A percentile compares a stretch with the other conserved stretches of the same genome.
phyloP scores from a whole-genome alignment of 2,797 vertebrate species.

The Glyptemys insculpta region DNA sequence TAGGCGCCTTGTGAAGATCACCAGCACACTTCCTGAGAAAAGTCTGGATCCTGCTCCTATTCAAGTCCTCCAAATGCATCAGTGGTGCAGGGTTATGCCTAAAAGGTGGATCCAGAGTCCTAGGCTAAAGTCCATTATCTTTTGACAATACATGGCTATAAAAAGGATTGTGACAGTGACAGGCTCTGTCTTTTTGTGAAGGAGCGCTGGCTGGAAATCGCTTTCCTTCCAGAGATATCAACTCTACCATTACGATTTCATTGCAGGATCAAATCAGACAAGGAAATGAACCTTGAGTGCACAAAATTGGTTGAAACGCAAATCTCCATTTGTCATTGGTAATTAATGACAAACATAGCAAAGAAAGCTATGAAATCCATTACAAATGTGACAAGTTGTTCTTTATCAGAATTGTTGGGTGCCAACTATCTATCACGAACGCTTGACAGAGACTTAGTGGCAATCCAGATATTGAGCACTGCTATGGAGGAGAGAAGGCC shows the following conservation, averaged over 20 bases:
- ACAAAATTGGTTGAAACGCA: background rate
- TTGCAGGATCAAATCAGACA: background rate
- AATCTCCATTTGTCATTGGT: background rate
- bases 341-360: background rate
- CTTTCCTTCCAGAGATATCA: background rate
- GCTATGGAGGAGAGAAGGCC: background rate
- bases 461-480: background rate
- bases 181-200: background rate
- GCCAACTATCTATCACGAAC: background rate
- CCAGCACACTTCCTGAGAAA: background rate
- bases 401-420: background rate
- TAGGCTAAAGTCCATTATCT: background rate
- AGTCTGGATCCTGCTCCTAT: background rate
- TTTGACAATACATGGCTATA: background rate
- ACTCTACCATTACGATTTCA: background rate
- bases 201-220: background rate
- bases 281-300: background rate
- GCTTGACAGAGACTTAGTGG: background rate
- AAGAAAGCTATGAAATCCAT: background rate
- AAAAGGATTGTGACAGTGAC: background rate
- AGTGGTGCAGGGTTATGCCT: background rate
- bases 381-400: background rate
- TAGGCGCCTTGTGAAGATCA: background rate
- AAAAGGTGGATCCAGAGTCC: background rate
- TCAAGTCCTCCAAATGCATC: background rate